These are phyloP conservation scores for Helarctos malayanus DNA, from an alignment of 2,797 vertebrate species.

Conservation along the genomic window DNA sequence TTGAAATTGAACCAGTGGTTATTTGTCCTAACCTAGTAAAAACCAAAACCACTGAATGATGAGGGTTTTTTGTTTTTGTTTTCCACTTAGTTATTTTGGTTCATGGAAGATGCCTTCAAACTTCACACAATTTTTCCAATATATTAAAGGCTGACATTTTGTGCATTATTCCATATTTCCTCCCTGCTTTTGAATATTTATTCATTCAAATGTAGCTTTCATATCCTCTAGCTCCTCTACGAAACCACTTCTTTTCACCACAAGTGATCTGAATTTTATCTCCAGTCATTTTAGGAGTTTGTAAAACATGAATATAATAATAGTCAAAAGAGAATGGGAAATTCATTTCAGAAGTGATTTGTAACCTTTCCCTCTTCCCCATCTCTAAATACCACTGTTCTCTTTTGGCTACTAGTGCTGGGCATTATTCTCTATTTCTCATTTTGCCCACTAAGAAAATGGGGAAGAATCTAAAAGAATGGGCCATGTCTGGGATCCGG, in stretches of 20 bases:
- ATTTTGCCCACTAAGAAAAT: slow-evolving; percentile 72
- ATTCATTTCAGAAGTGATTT: slow-evolving; percentile 67
- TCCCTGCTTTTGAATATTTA: slow-evolving; percentile 44
- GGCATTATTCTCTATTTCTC: slow-evolving; percentile 56
- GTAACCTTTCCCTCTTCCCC: slow-evolving; percentile 67
- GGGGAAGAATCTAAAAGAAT: slow-evolving; percentile 78
- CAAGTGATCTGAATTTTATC: slow-evolving; percentile 57
- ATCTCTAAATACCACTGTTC: slow-evolving; percentile 77
- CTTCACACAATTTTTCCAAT: neutral
- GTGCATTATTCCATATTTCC: neutral
- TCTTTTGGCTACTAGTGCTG: slow-evolving; percentile 23
- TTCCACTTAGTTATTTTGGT: neutral
- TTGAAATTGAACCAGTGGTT: slow-evolving; percentile 29
- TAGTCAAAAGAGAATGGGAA: slow-evolving; percentile 70
- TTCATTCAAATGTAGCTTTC: slow-evolving; percentile 50
- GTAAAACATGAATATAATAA: slow-evolving; percentile 59
- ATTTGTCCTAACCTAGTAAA: neutral
- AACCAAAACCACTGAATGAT: neutral
- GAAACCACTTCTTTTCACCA: slow-evolving; percentile 57
- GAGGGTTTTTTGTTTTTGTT: neutral
- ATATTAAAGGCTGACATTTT: slow-evolving; percentile 32
- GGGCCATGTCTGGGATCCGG: slow-evolving; percentile 72
- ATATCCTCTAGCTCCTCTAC: neutral
- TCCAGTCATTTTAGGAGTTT: slow-evolving; percentile 57
- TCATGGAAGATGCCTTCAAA: neutral